Base-by-base conservation (phyloP, 2,113 vertebrate species). In the Muntiacus reevesi region DNA sequence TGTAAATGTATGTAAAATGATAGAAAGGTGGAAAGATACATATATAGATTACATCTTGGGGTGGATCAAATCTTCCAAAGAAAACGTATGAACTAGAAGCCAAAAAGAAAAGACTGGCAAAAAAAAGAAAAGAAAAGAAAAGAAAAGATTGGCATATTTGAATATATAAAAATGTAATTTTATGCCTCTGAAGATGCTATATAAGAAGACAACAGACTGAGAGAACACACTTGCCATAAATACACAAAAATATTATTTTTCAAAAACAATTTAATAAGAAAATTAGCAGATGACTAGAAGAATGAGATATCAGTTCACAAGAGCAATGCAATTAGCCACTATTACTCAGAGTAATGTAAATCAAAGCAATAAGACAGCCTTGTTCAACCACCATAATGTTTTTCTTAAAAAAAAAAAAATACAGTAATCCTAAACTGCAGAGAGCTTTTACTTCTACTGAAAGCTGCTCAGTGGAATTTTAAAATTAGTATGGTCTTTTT, bases 401-500 rank as follows among this genome's bases (percentile, higher is more conserved):
- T 92, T 67, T 33, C 76, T 76, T 43, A 2, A 45, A 59, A 90
- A 40, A 17, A 50, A 45, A 47, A 79, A 25, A 27, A 50, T 16
- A 23, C 8, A 9, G 23, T 30, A 16, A 45, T 19, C 8, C 15
- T 50, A 60, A 89, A 15, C n/a, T 47, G 11, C 40, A 13, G 11
- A 36, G 16, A 7, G 16, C 7, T 11, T 74, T 1, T 6, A 2
- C 9, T 43, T n/a, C 52, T 78, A 11, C 43, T 52, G 6, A 27
- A 23, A 43, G 52, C 16, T 27, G 13, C 21, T 30, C n/a, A 74
- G 21, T 36, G 40, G 43, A 43, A 76, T 81, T 62, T 2, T 23
- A n/a, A 50, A 11, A 54, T 16, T 3, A 7, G 23, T 5, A 25
- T 4, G 7, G 2, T 11, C 21, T 30, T 54, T 27, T 9, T 0